A percentile compares a stretch with the other conserved stretches of the same genome.
Conservation (phyloP, 1,140 invertebrate species). For the Trypoxylus dichotomus region DNA sequence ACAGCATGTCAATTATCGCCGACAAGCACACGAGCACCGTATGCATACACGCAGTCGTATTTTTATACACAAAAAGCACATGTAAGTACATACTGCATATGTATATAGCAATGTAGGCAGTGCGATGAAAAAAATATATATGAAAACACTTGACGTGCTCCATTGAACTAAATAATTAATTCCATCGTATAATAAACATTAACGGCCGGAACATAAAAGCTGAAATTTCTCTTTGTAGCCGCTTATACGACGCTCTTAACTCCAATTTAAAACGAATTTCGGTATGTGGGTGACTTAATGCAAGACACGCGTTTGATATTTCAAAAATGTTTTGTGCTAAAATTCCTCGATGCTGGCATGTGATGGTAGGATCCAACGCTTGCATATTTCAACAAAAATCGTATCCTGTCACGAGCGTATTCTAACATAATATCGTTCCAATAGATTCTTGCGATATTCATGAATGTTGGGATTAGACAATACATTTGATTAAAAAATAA, state of each 20-base stretch:
- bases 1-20: neutral
- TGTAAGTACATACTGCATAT: neutral
- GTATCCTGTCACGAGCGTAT: too few species aligned
- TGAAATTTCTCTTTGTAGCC: neutral
- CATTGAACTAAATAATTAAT: constrained; percentile 19
- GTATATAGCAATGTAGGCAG: neutral
- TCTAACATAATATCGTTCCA: too few species aligned
- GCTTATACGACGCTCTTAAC: constrained; percentile 1
- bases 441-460: too few species aligned
- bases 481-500: too few species aligned
- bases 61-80: neutral
- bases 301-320: neutral
- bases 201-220: neutral
- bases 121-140: neutral
- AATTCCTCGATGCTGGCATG: neutral
- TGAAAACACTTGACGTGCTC: constrained; percentile 13
- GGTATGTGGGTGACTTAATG: neutral
- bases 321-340: neutral
- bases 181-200: constrained; percentile 2
- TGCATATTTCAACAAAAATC: too few species aligned
- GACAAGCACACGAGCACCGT: neutral
- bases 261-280: neutral
- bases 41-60: neutral
- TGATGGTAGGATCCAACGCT: too few species aligned
- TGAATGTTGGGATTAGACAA: too few species aligned